Percentiles rank a stretch among this genome's conserved stretches.
phyloP scores from a whole-genome alignment of 2,888 invertebrate species.

The Salticus scenicus region DNA sequence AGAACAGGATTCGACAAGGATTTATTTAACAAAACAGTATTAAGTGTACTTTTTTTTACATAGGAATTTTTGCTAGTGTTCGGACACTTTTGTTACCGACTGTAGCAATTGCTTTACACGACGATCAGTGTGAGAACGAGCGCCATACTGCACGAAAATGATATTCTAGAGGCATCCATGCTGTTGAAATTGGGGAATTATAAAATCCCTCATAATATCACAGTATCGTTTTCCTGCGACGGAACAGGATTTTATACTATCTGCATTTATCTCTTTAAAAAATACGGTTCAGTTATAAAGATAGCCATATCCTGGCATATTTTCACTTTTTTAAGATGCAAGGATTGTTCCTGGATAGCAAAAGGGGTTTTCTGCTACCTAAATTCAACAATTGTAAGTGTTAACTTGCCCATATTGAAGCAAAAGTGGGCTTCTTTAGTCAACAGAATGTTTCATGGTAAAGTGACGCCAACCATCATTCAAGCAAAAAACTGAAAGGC shows the following conservation, averaged over 20 bases:
- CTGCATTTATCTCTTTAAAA: not conserved
- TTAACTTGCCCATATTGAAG: conserved; percentile 23
- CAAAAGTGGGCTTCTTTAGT: not conserved
- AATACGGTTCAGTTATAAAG: too few species aligned
- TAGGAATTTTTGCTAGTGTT: too few species aligned
- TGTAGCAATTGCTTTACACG: too few species aligned
- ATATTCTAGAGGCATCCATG: too few species aligned
- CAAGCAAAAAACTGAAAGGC: conserved; percentile 10
- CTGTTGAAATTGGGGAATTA: too few species aligned
- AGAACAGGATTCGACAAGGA: too few species aligned
- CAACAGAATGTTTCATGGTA: conserved; percentile 9
- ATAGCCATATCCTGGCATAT: not conserved
- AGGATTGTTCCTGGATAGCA: conserved; percentile 14
- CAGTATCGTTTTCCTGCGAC: not conserved
- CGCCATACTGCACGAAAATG: too few species aligned
- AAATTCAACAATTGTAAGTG: not conserved
- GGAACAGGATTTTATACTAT: not conserved
- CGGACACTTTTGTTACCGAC: too few species aligned
- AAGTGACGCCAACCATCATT: not conserved
- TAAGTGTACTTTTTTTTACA: too few species aligned
- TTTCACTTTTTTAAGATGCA: conserved; percentile 27
- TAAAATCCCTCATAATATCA: conserved; percentile 1
- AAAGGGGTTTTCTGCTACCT: not conserved
- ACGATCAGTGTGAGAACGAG: too few species aligned
- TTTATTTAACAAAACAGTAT: too few species aligned